Conservation (phyloP, 1,140 invertebrate species). For the Babylonia areolata region DNA sequence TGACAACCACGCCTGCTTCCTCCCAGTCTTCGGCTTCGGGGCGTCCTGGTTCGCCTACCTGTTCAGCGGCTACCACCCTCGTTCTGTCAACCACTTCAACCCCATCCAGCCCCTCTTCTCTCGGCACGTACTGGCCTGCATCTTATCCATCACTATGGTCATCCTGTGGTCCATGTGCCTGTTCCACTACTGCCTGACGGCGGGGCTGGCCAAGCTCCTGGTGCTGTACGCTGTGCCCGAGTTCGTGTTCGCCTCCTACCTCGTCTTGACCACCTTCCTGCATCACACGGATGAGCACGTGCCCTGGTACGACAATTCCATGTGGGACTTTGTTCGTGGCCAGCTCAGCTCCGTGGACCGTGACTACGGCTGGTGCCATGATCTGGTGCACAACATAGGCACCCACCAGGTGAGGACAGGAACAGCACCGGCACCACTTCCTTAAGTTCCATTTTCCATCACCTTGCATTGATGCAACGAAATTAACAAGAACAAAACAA, state of each 20-base stretch:
- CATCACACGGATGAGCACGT: conserved; percentile 75
- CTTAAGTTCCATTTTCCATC: too few species aligned
- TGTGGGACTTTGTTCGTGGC: conserved; percentile 75
- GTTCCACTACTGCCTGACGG: conserved; percentile 49
- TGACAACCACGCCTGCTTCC: conserved; percentile 16
- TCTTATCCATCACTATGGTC: conserved; percentile 61
- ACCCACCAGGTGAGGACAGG: conserved; percentile 67
- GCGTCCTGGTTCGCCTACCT: conserved; percentile 68
- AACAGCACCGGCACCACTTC: background rate
- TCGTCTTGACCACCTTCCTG: conserved; percentile 76
- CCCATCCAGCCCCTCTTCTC: conserved; percentile 52
- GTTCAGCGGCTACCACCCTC: conserved; percentile 63
- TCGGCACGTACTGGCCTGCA: conserved; percentile 55
- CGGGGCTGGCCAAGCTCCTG: conserved; percentile 50
- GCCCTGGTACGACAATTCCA: conserved; percentile 74
- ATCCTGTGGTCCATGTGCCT: conserved; percentile 59
- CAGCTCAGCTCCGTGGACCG: conserved; percentile 76
- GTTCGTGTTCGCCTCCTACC: conserved; percentile 70
- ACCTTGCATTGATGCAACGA: too few species aligned
- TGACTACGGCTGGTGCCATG: conserved; percentile 75
- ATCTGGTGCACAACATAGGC: conserved; percentile 75
- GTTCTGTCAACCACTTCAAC: conserved; percentile 63
- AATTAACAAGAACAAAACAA: too few species aligned
- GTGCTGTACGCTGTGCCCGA: conserved; percentile 75
- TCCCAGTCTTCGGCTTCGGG: conserved; percentile 66